Conservation (phyloP, 2,797 vertebrate genomes). For the Potorous gilbertii region DNA sequence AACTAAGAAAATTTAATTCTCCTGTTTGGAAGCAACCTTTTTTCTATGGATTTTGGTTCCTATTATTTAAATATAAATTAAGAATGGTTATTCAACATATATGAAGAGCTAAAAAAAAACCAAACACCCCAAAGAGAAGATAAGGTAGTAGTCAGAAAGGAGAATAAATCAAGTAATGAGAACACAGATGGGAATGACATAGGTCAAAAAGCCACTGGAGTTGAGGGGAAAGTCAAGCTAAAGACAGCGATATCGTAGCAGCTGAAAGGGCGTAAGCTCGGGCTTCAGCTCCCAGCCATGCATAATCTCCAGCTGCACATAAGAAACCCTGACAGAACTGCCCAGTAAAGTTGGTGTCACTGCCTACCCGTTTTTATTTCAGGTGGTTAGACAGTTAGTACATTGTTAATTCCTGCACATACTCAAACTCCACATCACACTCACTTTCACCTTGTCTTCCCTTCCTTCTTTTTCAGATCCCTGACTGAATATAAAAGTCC, state of each 20-base stretch:
- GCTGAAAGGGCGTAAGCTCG: conserved; percentile 25
- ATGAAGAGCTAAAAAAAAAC: background rate
- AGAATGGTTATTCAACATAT: conserved; percentile 16
- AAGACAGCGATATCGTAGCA: conserved; percentile 2
- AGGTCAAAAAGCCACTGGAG: background rate
- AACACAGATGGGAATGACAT: background rate
- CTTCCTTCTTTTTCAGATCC: conserved; percentile 56
- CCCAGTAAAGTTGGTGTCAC: conserved; percentile 71
- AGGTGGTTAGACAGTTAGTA: conserved; percentile 78
- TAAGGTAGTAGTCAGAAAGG: conserved; percentile 7
- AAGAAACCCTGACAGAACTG: conserved; percentile 66
- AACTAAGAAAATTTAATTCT: conserved; percentile 23
- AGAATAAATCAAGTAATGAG: conserved; percentile 19
- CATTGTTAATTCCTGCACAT: conserved; percentile 71
- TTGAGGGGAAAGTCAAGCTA: conserved; percentile 1
- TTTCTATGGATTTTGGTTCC: background rate
- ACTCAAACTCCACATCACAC: conserved; percentile 55
- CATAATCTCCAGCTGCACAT: conserved; percentile 54
- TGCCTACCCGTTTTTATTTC: conserved; percentile 71
- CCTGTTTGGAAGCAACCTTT: background rate
- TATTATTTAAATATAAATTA: conserved; percentile 28
- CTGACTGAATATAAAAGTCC: conserved; percentile 57
- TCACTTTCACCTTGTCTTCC: conserved; percentile 66
- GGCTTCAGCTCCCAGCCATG: conserved; percentile 66
- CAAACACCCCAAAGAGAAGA: conserved; percentile 6